Percentiles rank a stretch among this genome's conserved stretches.
Evolutionary conservation across 2,797 vertebrate species (phyloP).

Genomic region (Cyprinella venusta): DNA sequence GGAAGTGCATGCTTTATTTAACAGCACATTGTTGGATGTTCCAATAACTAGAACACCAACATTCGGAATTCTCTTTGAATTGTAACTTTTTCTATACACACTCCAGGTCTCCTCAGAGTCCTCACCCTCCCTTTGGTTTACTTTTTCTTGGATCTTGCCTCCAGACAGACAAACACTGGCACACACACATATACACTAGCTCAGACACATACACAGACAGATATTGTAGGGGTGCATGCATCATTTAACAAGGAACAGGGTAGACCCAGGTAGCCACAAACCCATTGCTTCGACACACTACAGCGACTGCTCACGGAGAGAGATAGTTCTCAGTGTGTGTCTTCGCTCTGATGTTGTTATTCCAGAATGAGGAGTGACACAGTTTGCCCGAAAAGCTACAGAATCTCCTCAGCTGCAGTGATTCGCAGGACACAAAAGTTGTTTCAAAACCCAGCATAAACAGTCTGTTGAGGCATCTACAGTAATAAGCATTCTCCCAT

Average conservation of each 20-base stretch:
- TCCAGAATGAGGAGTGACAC: slow-evolving; percentile 39
- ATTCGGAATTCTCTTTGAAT: slow-evolving; percentile 44
- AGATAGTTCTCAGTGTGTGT: neutral
- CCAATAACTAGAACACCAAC: slow-evolving; percentile 37
- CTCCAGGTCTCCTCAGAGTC: slow-evolving; percentile 26
- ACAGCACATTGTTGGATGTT: slow-evolving; percentile 29
- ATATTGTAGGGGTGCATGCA: slow-evolving; percentile 36
- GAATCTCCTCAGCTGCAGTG: slow-evolving; percentile 58
- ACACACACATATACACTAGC: slow-evolving; percentile 7
- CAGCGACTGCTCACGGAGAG: slow-evolving; percentile 6
- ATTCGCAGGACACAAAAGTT: slow-evolving; percentile 23
- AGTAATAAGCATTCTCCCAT: neutral
- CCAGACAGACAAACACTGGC: slow-evolving; percentile 35
- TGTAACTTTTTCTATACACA: slow-evolving; percentile 29
- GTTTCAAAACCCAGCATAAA: slow-evolving; percentile 27
- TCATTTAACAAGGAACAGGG: slow-evolving; percentile 39
- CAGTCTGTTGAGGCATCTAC: too few relatives aligned
- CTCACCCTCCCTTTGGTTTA: slow-evolving; percentile 34
- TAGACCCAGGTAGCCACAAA: slow-evolving; percentile 36
- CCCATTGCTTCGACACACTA: slow-evolving; percentile 35
- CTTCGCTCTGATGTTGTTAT: slow-evolving; percentile 26
- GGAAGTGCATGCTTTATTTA: slow-evolving; percentile 40
- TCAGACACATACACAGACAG: slow-evolving; percentile 19
- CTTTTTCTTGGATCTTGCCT: slow-evolving; percentile 35
- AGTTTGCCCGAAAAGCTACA: slow-evolving; percentile 46